phyloP scores from a whole-genome alignment of 2,797 vertebrate species.

The Coreius guichenoti region DNA sequence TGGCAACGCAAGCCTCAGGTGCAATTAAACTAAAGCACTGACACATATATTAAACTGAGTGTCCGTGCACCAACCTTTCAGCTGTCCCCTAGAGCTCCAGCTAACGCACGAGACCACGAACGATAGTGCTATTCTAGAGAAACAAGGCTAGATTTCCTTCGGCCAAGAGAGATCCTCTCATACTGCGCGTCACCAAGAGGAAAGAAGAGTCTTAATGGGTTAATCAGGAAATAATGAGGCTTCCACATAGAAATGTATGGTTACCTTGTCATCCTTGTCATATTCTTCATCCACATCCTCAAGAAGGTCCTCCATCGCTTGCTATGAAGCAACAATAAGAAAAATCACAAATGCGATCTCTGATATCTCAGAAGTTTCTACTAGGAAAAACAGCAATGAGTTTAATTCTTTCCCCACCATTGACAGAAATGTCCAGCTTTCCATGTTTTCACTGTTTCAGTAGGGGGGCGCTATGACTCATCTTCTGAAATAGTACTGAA shows the following conservation, averaged over 20 bases:
- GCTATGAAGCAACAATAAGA: constrained; percentile 60
- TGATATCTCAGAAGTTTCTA: neutral
- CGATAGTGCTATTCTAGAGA: neutral
- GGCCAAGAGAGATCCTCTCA: neutral
- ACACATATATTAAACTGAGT: constrained; percentile 83
- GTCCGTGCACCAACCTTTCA: constrained; percentile 72
- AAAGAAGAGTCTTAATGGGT: neutral
- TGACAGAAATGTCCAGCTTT: neutral
- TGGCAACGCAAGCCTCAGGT: constrained; percentile 80
- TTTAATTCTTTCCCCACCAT: neutral
- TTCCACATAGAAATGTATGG: neutral
- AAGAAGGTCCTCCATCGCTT: constrained; percentile 91
- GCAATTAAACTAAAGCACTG: constrained; percentile 82
- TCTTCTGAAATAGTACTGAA: too few relatives aligned
- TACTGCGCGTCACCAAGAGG: neutral
- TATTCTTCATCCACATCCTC: constrained; percentile 92
- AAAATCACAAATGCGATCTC: neutral
- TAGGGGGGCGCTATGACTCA: too few relatives aligned
- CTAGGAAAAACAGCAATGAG: neutral
- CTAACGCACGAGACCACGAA: constrained; percentile 56
- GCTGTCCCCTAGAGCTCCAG: constrained; percentile 66
- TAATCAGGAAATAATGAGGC: neutral
- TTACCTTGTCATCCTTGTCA: constrained; percentile 94
- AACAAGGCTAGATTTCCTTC: neutral
- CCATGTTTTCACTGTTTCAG: too few relatives aligned